Percentiles rank a stretch among this genome's conserved stretches.
These are phyloP conservation scores for Pemphigus obesinymphae DNA, from an alignment of 1,140 invertebrate species.

Conservation along the genomic window DNA sequence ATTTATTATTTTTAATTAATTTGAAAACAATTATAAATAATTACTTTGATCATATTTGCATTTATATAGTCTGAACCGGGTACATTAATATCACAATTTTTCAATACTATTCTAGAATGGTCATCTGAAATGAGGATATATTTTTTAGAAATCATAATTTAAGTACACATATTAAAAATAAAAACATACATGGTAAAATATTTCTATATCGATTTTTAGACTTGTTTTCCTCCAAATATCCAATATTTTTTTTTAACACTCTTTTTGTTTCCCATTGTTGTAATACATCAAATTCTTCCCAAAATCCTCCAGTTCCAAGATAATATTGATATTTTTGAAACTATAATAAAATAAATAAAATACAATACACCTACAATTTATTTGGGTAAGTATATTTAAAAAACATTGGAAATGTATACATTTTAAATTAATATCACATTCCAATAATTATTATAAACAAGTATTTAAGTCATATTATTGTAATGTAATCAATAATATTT, in stretches of 20 bases:
- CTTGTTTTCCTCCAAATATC: slow-evolving; percentile 86
- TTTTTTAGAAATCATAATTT: not conserved
- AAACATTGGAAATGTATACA: no score
- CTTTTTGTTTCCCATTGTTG: slow-evolving; percentile 95
- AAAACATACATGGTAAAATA: slow-evolving; percentile 87
- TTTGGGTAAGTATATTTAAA: no score
- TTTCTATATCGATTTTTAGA: slow-evolving; percentile 98
- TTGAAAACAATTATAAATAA: slow-evolving; percentile 42
- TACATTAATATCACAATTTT: slow-evolving; percentile 72
- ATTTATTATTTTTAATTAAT: slow-evolving; percentile 42
- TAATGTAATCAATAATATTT: no score
- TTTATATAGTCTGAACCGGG: slow-evolving; percentile 94
- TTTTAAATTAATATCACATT: no score
- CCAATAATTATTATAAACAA: no score
- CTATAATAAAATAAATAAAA: slow-evolving; percentile 49
- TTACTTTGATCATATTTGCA: slow-evolving; percentile 86
- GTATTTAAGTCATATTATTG: no score
- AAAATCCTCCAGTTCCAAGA: slow-evolving; percentile 85
- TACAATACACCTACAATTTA: no score
- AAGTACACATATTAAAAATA: not conserved
- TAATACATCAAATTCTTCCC: slow-evolving; percentile 97
- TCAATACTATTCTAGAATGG: slow-evolving; percentile 85
- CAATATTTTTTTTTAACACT: slow-evolving; percentile 89
- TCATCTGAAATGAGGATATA: slow-evolving; percentile 65
- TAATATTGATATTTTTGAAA: slow-evolving; percentile 52